Base-by-base conservation (phyloP, 2,113 vertebrate genomes). In the Jaculus jaculus region DNA sequence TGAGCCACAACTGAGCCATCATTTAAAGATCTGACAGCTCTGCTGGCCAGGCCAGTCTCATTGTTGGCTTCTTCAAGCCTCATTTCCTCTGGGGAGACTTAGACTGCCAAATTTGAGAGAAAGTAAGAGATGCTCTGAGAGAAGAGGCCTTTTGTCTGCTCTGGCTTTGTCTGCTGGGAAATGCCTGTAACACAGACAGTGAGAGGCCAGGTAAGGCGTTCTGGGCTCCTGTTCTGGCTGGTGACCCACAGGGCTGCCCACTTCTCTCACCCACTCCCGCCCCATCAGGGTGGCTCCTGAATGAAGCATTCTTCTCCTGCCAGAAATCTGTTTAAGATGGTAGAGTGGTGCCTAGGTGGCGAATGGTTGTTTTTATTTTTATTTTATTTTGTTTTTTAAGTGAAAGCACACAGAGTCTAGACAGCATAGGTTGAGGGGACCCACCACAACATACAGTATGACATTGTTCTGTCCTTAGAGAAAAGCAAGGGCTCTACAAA, bases 381-480 rank as follows among this genome's bases (percentile, higher is more conserved):
- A 81, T 96, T 96, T 95, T 96, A 95, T 97, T 97, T 96, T 96
- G 94, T 90, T 96, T 95, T 96, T 69, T 92, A 95, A 96, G 89
- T 87, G 77, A 77, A 94, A 94, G 81, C 73, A 42, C 87, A 69
- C 39, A 23, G 28, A 83, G 91, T 96, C 95, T 96, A 96, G 93
- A 96, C 95, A 94, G 95, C 86, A 17, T 34, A 66, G 60, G 90
- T 85, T 23, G 83, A 54, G 72, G 90, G 82, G 32, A 37, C 42
- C 26, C 2, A 4, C 61, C 2, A 0, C 60, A n/a, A 65, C 75
- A 96, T 63, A 97, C 94, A 97, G 86, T 88, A 4, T 89, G 80
- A 93, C 94, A 94, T 96, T 96, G 97, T 97, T 96, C 72, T 92
- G 39, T 87, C 72, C 77, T 94, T 92, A 69, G 91, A 96, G 83